These are phyloP conservation scores for Trachemys scripta DNA, from an alignment of 2,113 vertebrate species.

Conservation along the genomic window DNA sequence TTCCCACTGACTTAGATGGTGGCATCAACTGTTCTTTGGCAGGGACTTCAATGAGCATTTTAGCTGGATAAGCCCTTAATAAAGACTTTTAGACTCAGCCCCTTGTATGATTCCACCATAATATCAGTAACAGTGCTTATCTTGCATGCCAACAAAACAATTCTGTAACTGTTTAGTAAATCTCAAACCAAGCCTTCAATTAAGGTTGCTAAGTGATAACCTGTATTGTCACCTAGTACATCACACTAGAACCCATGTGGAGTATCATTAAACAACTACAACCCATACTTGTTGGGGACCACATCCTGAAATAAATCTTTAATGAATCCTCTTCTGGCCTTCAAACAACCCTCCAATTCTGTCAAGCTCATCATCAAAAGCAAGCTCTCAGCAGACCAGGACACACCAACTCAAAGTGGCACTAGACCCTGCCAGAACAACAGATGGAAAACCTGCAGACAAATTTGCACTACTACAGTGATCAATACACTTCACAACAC, in stretches of 20 bases:
- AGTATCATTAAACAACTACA: not conserved
- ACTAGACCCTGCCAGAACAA: too few relatives aligned
- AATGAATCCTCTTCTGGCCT: too few relatives aligned
- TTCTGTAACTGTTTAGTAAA: constrained; percentile 36
- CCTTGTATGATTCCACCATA: constrained; percentile 22
- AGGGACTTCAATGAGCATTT: not conserved
- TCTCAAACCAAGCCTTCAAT: not conserved
- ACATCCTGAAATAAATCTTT: too few relatives aligned
- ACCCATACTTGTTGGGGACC: not conserved
- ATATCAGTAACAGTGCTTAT: constrained; percentile 42
- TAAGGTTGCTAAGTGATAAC: not conserved
- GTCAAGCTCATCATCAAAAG: too few relatives aligned
- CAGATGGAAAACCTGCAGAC: too few relatives aligned
- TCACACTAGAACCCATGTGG: not conserved
- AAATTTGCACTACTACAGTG: too few relatives aligned
- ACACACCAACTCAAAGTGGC: too few relatives aligned
- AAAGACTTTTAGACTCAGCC: constrained; percentile 29
- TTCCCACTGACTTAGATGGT: not conserved
- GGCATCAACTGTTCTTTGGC: not conserved
- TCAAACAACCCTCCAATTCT: too few relatives aligned
- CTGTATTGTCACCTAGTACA: not conserved
- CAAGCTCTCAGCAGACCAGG: too few relatives aligned
- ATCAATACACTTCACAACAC: too few relatives aligned
- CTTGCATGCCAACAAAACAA: not conserved
- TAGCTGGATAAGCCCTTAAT: not conserved